Evolutionary conservation across 2,888 invertebrate species (phyloP).

Genomic region (Palloptera scutellata): DNA sequence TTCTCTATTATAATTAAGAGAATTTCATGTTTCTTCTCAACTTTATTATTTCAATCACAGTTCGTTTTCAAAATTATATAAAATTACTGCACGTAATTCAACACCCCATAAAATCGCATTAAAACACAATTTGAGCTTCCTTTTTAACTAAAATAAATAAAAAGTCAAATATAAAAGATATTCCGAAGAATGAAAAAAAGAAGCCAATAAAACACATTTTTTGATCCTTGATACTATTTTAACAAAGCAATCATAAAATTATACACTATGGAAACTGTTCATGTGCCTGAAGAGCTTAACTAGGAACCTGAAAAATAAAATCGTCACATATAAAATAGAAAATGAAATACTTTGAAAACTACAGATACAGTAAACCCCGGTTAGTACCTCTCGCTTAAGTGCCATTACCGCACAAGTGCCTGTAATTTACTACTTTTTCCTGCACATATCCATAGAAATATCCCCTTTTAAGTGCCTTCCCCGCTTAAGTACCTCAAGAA

Average conservation of each 20-base stretch:
- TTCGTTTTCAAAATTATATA: not conserved
- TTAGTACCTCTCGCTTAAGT: no score
- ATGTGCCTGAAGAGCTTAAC: not conserved
- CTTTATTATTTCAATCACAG: constrained; percentile 6
- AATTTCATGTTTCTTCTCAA: not conserved
- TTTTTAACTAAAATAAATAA: constrained; percentile 17
- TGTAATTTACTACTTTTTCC: no score
- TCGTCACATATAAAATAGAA: constrained; percentile 15
- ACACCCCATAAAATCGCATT: constrained; percentile 54
- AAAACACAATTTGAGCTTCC: constrained; percentile 51
- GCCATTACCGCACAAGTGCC: no score
- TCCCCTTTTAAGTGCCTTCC: no score
- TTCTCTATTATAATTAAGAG: not conserved
- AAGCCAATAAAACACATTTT: constrained; percentile 47
- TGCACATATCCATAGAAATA: no score
- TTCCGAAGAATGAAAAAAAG: not conserved
- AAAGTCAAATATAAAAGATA: not conserved
- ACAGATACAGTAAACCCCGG: no score
- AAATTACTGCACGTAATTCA: constrained; percentile 35
- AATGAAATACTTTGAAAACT: constrained; percentile 20
- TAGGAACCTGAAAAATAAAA: constrained; percentile 1
- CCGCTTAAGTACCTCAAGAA: no score
- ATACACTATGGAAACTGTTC: not conserved
- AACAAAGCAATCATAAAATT: constrained; percentile 34
- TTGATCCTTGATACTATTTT: constrained; percentile 38